Evolutionary conservation across 2,797 vertebrate genomes (phyloP).

Genomic region (Hirundo rustica): DNA sequence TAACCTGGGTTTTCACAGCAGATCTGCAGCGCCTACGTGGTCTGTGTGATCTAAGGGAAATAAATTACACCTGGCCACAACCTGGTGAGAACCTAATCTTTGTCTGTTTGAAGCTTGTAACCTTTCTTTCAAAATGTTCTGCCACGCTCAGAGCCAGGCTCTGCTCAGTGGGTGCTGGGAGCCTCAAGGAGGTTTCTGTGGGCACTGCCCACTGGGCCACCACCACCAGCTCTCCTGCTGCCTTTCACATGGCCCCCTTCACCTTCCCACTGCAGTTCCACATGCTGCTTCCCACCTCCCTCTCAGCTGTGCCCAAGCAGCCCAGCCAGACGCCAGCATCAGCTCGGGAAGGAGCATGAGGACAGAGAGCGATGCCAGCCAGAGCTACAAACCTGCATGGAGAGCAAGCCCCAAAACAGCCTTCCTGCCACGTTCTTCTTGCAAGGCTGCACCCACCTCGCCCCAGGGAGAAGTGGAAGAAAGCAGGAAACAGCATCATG

Average conservation of each 20-base stretch:
- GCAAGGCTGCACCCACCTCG: background rate
- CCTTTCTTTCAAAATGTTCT: background rate
- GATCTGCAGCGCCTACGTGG: accelerated
- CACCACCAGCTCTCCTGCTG: background rate
- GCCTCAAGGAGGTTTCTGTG: background rate
- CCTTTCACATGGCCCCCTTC: accelerated
- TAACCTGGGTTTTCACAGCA: background rate
- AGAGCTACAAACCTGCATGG: accelerated
- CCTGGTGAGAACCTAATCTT: background rate
- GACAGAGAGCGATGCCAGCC: background rate
- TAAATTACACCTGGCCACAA: background rate
- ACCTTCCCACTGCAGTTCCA: background rate
- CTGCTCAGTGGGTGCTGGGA: background rate
- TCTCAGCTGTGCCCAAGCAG: background rate
- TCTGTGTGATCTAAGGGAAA: background rate
- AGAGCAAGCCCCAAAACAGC: background rate
- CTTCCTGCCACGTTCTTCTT: background rate
- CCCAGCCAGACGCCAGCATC: background rate
- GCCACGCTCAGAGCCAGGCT: background rate
- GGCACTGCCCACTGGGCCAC: background rate
- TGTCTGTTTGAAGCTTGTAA: background rate
- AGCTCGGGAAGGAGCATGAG: background rate
- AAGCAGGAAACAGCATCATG: background rate
- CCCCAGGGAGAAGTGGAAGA: background rate
- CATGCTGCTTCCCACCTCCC: background rate